phyloP scores from a whole-genome alignment of 2,888 invertebrate species.

The Octodonta nipae region DNA sequence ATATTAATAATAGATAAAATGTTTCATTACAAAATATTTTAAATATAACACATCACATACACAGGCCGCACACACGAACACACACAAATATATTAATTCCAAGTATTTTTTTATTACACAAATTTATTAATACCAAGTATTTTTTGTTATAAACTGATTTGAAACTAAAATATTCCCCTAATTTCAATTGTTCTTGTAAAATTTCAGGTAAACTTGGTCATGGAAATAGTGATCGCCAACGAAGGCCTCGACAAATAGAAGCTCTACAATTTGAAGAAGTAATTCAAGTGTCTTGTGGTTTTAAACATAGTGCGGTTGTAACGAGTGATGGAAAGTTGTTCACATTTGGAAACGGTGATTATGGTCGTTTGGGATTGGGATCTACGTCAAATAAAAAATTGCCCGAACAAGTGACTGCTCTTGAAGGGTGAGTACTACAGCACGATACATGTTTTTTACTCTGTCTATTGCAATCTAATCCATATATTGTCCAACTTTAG shows the following conservation, averaged over 20 bases:
- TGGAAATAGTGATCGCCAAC: constrained; percentile 49
- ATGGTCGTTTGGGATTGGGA: constrained; percentile 46
- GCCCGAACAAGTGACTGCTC: constrained; percentile 42
- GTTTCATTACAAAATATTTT: no score
- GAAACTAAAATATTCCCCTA: no score
- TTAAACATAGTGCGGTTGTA: constrained; percentile 51
- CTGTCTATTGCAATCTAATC: background rate
- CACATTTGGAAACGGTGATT: constrained; percentile 53
- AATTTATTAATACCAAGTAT: no score
- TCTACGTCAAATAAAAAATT: constrained; percentile 47
- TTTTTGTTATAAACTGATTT: no score
- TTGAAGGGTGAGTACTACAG: constrained; percentile 25
- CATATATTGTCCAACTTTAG: no score
- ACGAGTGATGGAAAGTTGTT: constrained; percentile 49
- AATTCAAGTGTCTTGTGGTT: constrained; percentile 47
- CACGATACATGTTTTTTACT: background rate
- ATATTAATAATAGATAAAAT: no score
- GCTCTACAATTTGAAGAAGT: constrained; percentile 48
- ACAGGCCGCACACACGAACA: no score
- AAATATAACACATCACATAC: no score
- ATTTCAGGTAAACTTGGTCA: constrained; percentile 42
- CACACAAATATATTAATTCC: no score
- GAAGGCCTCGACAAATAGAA: constrained; percentile 49
- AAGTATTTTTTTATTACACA: no score
- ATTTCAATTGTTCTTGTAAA: background rate